Base-by-base conservation (phyloP, 1,140 invertebrate genomes). In the Pararge aegeria region DNA sequence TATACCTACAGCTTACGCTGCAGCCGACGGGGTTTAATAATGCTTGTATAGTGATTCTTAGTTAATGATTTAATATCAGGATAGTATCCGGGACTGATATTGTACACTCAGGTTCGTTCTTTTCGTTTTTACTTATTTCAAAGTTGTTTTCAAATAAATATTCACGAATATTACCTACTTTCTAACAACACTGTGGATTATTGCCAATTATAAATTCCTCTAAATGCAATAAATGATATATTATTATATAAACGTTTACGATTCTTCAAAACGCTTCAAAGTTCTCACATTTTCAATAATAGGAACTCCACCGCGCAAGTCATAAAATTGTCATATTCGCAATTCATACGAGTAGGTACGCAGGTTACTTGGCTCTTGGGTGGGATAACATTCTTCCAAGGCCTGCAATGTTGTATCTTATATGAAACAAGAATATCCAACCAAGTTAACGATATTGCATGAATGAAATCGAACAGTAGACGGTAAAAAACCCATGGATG, bases 301-400 rank as follows among this genome's bases (percentile, higher is more conserved):
- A 46, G 18, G 20, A 46, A 46, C 42, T 42, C 38, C 42, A 29
- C 7, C 38, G 40, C 29, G 5, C 40, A 19, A 15, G 53, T 46
- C n/a, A 46, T 55, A 55, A 54, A 54, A 54, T 40, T 55, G 53
- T 55, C 53, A 44, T 24, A 24, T 46, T 55, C 24, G 46, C 21
- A 46, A 46, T 54, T 21, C 21, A 42, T 46, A 55, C 40, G 53
- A 20, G 12, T 46, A n/a, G 20, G 7, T 46, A 1, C 10, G 18
- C 18, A 46, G 42, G 5, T 30, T 27, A n/a, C 19, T 34, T 16
- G 37, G 7, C 16, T 44, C 53, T 20, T 55, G 53, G 53, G 40
- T 46, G 53, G 53, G 24, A 55, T 40, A 42, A 44, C 24, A 46
- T 55, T 55, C 53, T 55, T 55, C 16, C 40, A 15, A 21, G 9